phyloP scores from a whole-genome alignment of 2,113 vertebrate genomes.

The Loxodonta africana region DNA sequence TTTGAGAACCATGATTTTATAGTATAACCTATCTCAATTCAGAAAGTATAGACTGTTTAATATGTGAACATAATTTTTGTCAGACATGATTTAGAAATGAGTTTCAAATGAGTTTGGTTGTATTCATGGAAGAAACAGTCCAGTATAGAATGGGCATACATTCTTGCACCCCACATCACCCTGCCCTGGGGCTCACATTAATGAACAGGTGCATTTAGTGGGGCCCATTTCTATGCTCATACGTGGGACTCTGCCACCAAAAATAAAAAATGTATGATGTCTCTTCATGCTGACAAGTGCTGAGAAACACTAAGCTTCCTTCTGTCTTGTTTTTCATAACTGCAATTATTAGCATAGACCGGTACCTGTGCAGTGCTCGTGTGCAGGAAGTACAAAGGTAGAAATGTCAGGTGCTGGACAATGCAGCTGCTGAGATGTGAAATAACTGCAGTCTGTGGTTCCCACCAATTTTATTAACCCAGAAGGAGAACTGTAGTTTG shows the following conservation, averaged over 20 bases:
- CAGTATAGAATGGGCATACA: not conserved
- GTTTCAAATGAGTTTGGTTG: not conserved
- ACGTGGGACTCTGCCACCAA: not conserved
- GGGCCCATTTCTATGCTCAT: not conserved
- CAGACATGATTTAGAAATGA: not conserved
- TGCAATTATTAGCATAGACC: not conserved
- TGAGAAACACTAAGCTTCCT: not conserved
- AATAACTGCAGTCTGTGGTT: no score
- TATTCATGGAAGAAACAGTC: not conserved
- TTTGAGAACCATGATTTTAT: not conserved
- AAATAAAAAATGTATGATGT: not conserved
- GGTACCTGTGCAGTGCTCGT: not conserved
- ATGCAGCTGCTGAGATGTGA: not conserved
- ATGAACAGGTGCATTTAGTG: not conserved
- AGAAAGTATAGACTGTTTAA: not conserved
- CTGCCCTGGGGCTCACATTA: not conserved
- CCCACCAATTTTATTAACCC: no score
- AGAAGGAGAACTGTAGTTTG: no score
- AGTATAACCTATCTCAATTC: not conserved
- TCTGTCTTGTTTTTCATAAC: not conserved
- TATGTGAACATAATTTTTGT: not conserved
- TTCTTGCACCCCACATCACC: not conserved
- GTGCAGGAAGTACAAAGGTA: not conserved
- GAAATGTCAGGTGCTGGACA: not conserved
- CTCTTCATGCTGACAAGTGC: not conserved